phyloP scores from a whole-genome alignment of 2,888 invertebrate genomes.

The Chymomyza procnemis region DNA sequence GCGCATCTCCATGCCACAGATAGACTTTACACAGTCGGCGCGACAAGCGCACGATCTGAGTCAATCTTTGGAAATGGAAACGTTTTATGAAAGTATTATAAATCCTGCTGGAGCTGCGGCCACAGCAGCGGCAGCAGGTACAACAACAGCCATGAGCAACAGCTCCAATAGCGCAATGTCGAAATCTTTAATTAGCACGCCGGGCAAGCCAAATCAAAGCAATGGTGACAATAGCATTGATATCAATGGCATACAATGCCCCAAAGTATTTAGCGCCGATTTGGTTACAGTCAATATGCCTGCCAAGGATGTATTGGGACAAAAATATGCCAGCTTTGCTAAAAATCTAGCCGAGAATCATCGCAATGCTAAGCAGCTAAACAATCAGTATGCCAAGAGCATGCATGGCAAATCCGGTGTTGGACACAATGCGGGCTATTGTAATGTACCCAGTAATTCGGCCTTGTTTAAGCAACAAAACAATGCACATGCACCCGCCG shows the following conservation, averaged over 20 bases:
- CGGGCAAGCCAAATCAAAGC: background rate
- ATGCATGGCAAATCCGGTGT: constrained; percentile 25
- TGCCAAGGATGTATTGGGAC: constrained; percentile 88
- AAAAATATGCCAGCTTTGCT: constrained; percentile 82
- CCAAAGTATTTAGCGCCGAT: constrained; percentile 90
- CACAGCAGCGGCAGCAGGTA: constrained; percentile 17
- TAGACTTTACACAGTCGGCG: constrained; percentile 81
- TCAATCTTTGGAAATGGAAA: constrained; percentile 65
- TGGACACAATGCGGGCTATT: constrained; percentile 64
- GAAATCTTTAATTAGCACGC: constrained; percentile 12
- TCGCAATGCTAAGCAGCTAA: constrained; percentile 75
- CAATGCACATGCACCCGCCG: constrained; percentile 30
- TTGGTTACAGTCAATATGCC: constrained; percentile 89
- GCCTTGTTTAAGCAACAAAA: constrained; percentile 62
- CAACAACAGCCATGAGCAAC: constrained; percentile 10
- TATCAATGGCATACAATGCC: constrained; percentile 79
- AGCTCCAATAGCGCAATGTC: constrained; percentile 7
- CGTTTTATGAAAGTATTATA: constrained; percentile 74
- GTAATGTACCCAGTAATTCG: constrained; percentile 72
- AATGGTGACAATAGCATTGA: constrained; percentile 80
- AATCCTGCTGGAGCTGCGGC: constrained; percentile 11
- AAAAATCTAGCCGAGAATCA: constrained; percentile 81
- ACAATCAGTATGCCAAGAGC: constrained; percentile 63
- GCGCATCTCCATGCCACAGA: constrained; percentile 88
- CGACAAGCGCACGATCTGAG: constrained; percentile 22